Base-by-base conservation (phyloP, 2,888 invertebrate species). In the Prosopocoilus inquinatus region DNA sequence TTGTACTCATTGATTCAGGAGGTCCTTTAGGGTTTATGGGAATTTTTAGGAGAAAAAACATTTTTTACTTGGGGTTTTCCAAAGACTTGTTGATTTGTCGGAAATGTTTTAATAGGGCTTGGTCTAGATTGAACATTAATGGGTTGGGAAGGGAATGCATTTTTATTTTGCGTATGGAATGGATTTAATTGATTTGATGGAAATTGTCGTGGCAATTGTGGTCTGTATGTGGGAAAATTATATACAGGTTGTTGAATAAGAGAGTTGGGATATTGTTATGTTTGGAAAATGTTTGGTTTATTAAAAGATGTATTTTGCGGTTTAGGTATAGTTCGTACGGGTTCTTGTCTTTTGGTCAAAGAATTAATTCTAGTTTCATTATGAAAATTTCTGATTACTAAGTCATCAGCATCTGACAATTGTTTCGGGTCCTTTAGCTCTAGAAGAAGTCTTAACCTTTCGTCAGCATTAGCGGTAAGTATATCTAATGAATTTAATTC, bases 401-500 rank as follows among this genome's bases (percentile, higher is more conserved):
- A 9, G n/a, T 46, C 52, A 9, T 45, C 44, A 2, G 52, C 52
- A 20, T 33, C 35, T 3, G n/a, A 3, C 20, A 51, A n/a, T 9
- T n/a, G 15, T 13, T 34, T 51, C 4, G 45, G 34, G 11, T 33
- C 9, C 46, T 35, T 51, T 13, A 51, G 20, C 2, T 51, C 51
- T 34, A 51, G 16, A 11, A 51, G 7, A 8, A 51, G 12, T 51
- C 44, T 33, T 4, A 53, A 15, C 4, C 33, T 15, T 3, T 48
- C 43, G 16, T 47, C 41, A 34, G 47, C 32, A 34, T 53, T 48
- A 9, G 43, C 53, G 3, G 47, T 9, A 13, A 47, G 48, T 8
- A 53, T 20, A 13, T 53, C 53, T 47, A 53, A n/a, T n/a, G n/a
- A n/a, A 15, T 53, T 53, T 41, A 53, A 15, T 39, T 53, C 53